Base-by-base conservation (phyloP, 2,888 invertebrate genomes). In the Flabesymbios commensalis region DNA sequence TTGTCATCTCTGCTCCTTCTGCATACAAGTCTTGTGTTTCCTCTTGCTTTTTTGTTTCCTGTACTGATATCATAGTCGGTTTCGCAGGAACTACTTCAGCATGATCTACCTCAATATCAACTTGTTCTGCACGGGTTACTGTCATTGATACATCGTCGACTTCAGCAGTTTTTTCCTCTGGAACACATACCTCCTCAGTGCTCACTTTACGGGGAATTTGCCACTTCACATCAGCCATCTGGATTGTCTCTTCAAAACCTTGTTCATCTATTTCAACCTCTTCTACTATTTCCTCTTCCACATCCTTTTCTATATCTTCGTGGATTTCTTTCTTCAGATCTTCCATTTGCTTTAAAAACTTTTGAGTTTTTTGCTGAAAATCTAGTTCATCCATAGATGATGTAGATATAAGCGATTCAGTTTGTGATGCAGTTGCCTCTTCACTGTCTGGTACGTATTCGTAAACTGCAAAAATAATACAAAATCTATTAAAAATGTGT, bases 391-490 rank as follows among this genome's bases (percentile, higher is more conserved):
- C 68, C 48, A 64, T 61, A 4, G 68, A 70, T n/a, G 61, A 52
- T n/a, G 77, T 74, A 17, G 80, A 79, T 66, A 75, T 70, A 59
- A 76, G 71, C 5, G 78, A 78, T 60, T 80, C 80, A 17, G 71
- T 64, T 52, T 70, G 68, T 10, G 70, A 71, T 19, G 72, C 70
- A n/a, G 87, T 86, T 67, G 90, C 90, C 75, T 90, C 89, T 85
- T 91, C 91, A 72, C 90, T 90, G 84, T 92, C 91, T 69, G 93
- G 91, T 68, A 93, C 87, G 83, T 94, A 95, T 86, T 95, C 95
- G 83, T 92, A 94, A 47, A 94, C 94, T 93, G 84, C 61, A 75
- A 61, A 31, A 17, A 17, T 22, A 4, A 51, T 36, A 36, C 39
- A 36, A 36, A 36, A 36, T n/a, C 10, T n/a, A 36, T 36, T 36